phyloP scores from a whole-genome alignment of 53 echinoderm and acorn worm genomes.

The Paracentrotus lividus region DNA sequence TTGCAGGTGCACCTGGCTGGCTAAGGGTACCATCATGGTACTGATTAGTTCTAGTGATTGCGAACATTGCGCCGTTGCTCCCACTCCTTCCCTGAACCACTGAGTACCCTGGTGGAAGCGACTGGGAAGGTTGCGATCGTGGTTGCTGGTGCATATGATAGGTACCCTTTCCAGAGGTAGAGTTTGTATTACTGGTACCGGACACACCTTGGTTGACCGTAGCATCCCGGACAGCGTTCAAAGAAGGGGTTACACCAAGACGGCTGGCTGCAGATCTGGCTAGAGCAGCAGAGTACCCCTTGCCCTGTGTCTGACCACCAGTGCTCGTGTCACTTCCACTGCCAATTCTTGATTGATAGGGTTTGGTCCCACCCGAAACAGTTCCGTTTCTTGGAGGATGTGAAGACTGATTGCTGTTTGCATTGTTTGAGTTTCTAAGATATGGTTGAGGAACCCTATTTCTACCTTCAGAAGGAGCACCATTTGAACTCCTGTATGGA shows the following conservation, averaged over 20 bases:
- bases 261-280: conserved; percentile 60
- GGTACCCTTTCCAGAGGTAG: neutral
- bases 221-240: neutral
- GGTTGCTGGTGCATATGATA: neutral
- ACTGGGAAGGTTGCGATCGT: conserved; percentile 33
- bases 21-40: neutral
- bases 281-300: neutral
- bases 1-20: neutral
- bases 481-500: conserved; percentile 20
- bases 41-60: conserved; percentile 29
- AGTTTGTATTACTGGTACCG: neutral
- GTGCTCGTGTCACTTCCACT: neutral
- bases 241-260: conserved; percentile 57
- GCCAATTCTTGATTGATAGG: neutral
- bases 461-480: neutral
- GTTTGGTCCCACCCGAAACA: neutral
- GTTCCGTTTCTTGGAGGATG: neutral
- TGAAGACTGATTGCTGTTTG: conserved; percentile 1
- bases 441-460: neutral
- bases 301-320: neutral
- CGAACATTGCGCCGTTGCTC: conserved; percentile 37
- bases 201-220: neutral
- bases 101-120: conserved; percentile 7
- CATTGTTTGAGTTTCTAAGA: conserved; percentile 18
- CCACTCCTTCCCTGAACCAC: conserved; percentile 20